Conservation (phyloP, 2,888 invertebrate genomes). For the Drosophila heteroneura region DNA sequence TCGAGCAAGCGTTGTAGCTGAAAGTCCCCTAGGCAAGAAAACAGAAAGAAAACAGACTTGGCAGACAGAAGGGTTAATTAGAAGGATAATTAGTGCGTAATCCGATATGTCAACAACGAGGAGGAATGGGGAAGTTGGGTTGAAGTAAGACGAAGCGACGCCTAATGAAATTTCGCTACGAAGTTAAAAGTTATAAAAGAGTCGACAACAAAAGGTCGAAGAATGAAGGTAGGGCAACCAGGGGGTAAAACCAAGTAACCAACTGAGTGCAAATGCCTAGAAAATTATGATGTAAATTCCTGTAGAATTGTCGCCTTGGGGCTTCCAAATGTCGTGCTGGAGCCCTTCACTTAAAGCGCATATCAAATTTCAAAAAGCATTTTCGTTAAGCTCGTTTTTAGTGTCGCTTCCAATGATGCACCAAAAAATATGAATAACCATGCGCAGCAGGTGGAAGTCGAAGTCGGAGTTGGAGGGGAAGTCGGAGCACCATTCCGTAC, state of each 20-base stretch:
- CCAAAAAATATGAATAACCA: constrained; percentile 65
- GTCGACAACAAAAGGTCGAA: not conserved
- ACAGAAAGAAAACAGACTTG: constrained; percentile 47
- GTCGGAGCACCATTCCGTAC: not conserved
- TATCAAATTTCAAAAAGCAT: constrained; percentile 23
- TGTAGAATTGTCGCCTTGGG: constrained; percentile 21
- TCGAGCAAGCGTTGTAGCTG: constrained; percentile 52
- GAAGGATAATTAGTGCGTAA: constrained; percentile 84
- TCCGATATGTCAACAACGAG: constrained; percentile 82
- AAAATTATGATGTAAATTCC: constrained; percentile 72
- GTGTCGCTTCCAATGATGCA: constrained; percentile 49
- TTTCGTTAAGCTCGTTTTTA: constrained; percentile 30
- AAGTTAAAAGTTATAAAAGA: constrained; percentile 49
- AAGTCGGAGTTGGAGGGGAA: not conserved
- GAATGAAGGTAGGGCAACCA: not conserved
- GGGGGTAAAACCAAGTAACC: not conserved
- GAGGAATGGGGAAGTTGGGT: constrained; percentile 4
- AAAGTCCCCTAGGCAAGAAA: constrained; percentile 45
- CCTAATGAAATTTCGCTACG: constrained; percentile 64
- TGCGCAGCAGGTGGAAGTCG: constrained; percentile 43
- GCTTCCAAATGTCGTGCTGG: not conserved
- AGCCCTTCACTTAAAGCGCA: constrained; percentile 22
- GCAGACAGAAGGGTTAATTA: constrained; percentile 82
- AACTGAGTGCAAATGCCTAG: constrained; percentile 50
- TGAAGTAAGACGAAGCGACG: constrained; percentile 2